Base-by-base conservation (phyloP, 2,888 invertebrate genomes). In the Tetragonula carbonaria region DNA sequence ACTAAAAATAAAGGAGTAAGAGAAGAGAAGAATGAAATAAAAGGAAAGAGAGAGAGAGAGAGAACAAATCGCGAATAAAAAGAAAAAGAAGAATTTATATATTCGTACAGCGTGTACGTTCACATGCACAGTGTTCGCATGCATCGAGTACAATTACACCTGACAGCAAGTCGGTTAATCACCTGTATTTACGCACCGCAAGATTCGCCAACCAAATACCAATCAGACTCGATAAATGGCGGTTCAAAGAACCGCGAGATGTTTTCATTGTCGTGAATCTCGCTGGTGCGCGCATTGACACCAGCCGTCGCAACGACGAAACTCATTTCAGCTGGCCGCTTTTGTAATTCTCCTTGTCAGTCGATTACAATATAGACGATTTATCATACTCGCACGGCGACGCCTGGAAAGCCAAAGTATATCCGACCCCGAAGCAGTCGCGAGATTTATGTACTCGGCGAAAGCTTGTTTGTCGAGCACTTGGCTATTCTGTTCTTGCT, bases 281-380 rank as follows among this genome's bases (percentile, higher is more conserved):
- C 84, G 18, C 57, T 63, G 81, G 78, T 84, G 86, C 70, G 83
- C 71, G 84, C 87, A 90, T 90, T 88, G 90, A 90, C 88, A 89
- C 85, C 87, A 86, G 85, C 83, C 86, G 86, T 79, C 78, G 59
- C 70, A 62, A 72, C 85, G 80, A 83, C 75, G 80, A 68, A 67
- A 67, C 80, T 84, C 84, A 75, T 81, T 80, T 74, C 53, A 82
- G 77, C 62, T 66, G 74, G 79, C 73, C 77, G 75, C 80, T 84
- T 87, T 87, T 87, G 79, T 84, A 62, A 73, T 62, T 67, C 85
- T 66, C 72, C 51, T 28, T 75, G 80, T 80, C 82, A 71, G 63
- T 55, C 86, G 86, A 85, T 88, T 82, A 87, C 74, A 85, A 87
- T 79, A 80, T 86, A 82, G 84, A 85, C 87, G 82, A 88, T 88